Evolutionary conservation across 2,113 vertebrate genomes (phyloP), one percentile per base, ranked within the genome.

Genomic region (Centropus unirufus): DNA sequence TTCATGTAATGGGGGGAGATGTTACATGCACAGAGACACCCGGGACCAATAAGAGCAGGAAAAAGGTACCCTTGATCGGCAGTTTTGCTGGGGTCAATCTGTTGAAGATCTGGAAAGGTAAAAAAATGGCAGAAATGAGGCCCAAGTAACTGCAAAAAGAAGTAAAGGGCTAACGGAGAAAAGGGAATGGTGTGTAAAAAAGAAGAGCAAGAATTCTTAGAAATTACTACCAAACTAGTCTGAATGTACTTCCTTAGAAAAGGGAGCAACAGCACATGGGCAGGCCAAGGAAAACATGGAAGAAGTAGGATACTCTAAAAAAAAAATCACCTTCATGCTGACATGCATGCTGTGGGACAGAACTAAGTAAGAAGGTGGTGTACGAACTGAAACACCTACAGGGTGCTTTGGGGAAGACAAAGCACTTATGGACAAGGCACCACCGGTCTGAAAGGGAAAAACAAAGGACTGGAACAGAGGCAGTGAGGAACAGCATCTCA

Each of bases 401-500:
- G 44, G n/a, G 27, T 44, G 4, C 34, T 70, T 15, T 70, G 12
- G 27, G 11, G 32, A 80, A 66, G 46, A 34, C 11, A 49, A 0
- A 8, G 34, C 32, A 52, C 0, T 2, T 39, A 68, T 0, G 2
- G 61, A 59, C 2, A 27, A 75, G 30, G 49, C 6, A 69, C 9
- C 34, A 63, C 21, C 1, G 1, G 32, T 27, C 40, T 51, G 58
- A 19, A 36, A 39, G 52, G 44, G 19, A 46, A 44, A 44, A 46
- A 46, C 16, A 51, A 55, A 8, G 9, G 22, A 42, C 13, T 44
- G 40, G 39, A 79, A 40, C 8, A 20, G 36, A 79, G 32, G 39
- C 22, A 46, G 11, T 2, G 20, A 51, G 42, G 11, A 83, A 26
- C 39, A 83, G 58, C 44, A 76, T 10, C 54, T 54, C 49, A 46